phyloP scores from a whole-genome alignment of 2,888 invertebrate genomes.

The Rambutsinella grinnellia region DNA sequence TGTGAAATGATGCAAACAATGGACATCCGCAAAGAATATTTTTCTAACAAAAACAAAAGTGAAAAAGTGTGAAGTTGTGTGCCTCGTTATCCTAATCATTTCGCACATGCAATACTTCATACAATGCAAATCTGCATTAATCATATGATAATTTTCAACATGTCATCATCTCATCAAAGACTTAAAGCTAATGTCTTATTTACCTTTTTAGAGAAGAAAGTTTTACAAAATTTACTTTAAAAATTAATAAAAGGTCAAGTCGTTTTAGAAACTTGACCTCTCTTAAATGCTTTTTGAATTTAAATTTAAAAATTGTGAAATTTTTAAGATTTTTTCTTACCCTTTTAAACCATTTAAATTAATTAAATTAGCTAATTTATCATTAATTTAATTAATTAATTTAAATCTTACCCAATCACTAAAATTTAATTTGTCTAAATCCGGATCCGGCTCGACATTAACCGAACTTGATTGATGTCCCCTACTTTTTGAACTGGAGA shows the following conservation, averaged over 20 bases:
- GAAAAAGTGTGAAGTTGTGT: conserved; percentile 15
- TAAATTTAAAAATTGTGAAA: neutral
- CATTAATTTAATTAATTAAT: no score
- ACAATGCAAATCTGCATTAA: neutral
- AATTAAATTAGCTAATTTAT: no score
- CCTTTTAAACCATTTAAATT: no score
- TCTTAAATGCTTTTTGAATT: neutral
- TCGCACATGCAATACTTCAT: conserved; percentile 36
- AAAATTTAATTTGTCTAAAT: conserved; percentile 86
- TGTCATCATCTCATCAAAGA: conserved; percentile 26
- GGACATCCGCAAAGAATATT: conserved; percentile 5
- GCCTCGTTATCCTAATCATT: conserved; percentile 45
- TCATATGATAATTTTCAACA: conserved; percentile 25
- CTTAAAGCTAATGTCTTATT: neutral
- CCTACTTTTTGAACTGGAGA: conserved; percentile 70
- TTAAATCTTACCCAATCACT: conserved; percentile 90
- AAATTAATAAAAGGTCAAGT: no score
- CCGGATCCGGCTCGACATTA: conserved; percentile 74
- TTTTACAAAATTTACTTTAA: no score
- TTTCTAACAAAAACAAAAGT: conserved; percentile 33
- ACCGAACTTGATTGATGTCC: conserved; percentile 69
- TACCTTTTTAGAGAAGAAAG: no score
- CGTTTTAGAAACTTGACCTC: conserved; percentile 21
- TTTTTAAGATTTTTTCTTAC: no score
- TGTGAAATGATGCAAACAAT: conserved; percentile 11